Base-by-base conservation (phyloP, 2,113 vertebrate genomes). In the Sylvia atricapilla region DNA sequence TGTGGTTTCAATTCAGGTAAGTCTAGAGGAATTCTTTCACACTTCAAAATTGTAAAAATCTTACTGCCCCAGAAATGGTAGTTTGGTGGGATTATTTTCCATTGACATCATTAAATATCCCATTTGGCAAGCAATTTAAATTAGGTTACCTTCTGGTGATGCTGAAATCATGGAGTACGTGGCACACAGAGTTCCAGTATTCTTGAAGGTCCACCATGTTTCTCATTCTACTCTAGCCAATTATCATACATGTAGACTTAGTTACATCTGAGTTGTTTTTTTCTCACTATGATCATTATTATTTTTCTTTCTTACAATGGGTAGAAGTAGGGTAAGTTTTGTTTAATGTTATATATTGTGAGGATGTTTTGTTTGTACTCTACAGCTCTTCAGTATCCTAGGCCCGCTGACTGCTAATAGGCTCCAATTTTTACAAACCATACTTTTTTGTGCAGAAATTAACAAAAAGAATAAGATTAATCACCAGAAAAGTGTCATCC, bases 51-150 rank as follows among this genome's bases (percentile, higher is more conserved):
- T 6, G 33, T 1, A 1, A 62, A 84, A 73, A 68, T n/a, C 10
- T 49, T 73, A 23, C 18, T 58, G 13, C 4, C 8, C 1, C 2
- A 15, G 47, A 79, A 86, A 44, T 43, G 1, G 2, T 39, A 6
- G 9, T 18, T 47, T 31, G 3, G 4, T 52, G 15, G 15, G 3
- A 0, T 8, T 44, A 10, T 22, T 66, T 74, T 5, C 7, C 4
- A 12, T 9, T 76, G 7, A 46, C 1, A 2, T 16, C 19, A 23
- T 49, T 35, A 28, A 67, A 63, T 9, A 8, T 41, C 15, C 37
- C 8, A 22, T 31, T 31, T 2, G 62, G 10, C 5, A 75, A 75
- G 11, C 12, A 28, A 52, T 35, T 81, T 35, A 74, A 87, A 39
- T 39, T 39, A 39, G 8, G 25, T 18, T 14, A 39, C 20, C 8